Conservation (phyloP, 2,888 invertebrate species). For the Netelia melanura region DNA sequence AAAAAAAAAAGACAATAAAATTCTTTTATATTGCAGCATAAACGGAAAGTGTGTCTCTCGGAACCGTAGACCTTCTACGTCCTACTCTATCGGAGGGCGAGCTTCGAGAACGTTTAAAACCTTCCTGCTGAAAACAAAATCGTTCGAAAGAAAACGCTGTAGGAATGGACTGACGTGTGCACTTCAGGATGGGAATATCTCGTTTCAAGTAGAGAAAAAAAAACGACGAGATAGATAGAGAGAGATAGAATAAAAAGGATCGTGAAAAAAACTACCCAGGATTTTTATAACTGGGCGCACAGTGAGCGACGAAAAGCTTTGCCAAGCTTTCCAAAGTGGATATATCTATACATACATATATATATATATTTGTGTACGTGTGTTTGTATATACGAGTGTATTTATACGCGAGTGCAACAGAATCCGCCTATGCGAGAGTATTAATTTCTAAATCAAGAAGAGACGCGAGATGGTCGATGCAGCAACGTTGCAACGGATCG, state of each 20-base stretch:
- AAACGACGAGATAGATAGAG: neutral
- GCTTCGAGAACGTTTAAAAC: neutral
- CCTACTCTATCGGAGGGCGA: neutral
- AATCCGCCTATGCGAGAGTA: constrained; percentile 2
- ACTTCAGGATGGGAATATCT: neutral
- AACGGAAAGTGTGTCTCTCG: neutral
- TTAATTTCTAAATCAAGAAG: constrained; percentile 46
- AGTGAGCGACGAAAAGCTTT: constrained; percentile 2
- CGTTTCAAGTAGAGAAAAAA: neutral
- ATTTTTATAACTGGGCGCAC: neutral
- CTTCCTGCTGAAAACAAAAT: neutral
- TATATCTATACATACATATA: neutral
- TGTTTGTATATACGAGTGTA: neutral
- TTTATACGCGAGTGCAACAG: constrained; percentile 1
- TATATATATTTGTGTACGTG: neutral
- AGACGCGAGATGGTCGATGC: constrained; percentile 21
- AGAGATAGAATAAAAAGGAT: neutral
- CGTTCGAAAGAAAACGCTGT: neutral
- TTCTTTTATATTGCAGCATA: neutral
- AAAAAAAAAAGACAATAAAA: neutral
- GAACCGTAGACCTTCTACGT: neutral
- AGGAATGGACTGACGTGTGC: neutral
- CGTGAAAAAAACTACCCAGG: constrained; percentile 3
- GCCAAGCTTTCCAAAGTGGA: constrained; percentile 1
- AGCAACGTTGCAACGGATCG: constrained; percentile 15